Base-by-base conservation (phyloP, 2,113 vertebrate genomes). In the Phyllostomus hastatus region DNA sequence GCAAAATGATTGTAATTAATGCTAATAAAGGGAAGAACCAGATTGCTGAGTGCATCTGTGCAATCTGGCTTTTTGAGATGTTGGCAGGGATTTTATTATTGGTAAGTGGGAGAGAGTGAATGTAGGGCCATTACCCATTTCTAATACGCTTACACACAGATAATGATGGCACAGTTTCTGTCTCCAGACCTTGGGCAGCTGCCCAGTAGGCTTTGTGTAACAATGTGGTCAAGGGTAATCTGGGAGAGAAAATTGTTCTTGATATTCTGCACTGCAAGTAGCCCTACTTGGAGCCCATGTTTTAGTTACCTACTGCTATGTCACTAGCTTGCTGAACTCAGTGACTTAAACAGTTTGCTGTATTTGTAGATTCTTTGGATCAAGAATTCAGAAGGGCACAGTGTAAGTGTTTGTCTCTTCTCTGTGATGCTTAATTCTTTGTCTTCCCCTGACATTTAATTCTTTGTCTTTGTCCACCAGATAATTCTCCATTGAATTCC, bases 11-110 rank as follows among this genome's bases (percentile, higher is more conserved):
- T 15, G 15, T 89, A 83, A 96, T 93, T 95, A 95, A 95, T 69
- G 67, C 79, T 95, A 95, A 95, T 96, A 95, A 91, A 93, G 61
- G 66, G 54, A 94, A 86, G 54, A 97, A 50, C 11, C 92, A 97
- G 75, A 97, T 94, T 97, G 83, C 54, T 83, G 75, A 91, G 33
- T 78, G 11, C 90, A 87, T 96, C 90, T 97, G 88, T 69, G 94
- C 92, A 80, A 82, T 90, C 67, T 84, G 64, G 75, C 38, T 88
- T 95, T 93, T 93, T n/a, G 43, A 87, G 88, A 75, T 46, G 41
- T 93, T 96, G 96, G 83, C 88, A 69, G 50, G 33, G 54, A 16
- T 90, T 92, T 97, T 95, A 80, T 82, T 43, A 50, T 33, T 48
- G 64, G 64, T 94, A 90, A 93, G 35, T 69, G 50, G 73, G 41